A percentile compares a stretch with the other conserved stretches of the same genome.
Conservation (phyloP, 2,888 invertebrate species). For the Tanytarsus gracilentus region DNA sequence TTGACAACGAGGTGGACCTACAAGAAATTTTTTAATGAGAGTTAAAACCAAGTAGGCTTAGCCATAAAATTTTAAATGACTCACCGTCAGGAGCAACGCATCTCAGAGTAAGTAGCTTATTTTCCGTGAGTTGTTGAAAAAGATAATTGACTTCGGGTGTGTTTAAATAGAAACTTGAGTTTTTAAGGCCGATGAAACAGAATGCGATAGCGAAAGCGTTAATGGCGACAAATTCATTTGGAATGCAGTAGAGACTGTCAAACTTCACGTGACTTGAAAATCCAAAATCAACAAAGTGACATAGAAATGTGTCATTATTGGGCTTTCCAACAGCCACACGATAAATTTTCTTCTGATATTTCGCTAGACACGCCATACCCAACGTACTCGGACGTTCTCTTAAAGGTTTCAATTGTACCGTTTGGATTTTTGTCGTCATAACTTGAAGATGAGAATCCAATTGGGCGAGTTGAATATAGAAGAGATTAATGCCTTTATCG, state of each 20-base stretch:
- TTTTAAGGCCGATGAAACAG: neutral
- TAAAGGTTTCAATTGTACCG: neutral
- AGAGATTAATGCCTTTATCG: neutral
- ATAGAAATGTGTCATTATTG: neutral
- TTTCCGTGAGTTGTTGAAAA: constrained; percentile 2
- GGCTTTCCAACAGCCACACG: constrained; percentile 9
- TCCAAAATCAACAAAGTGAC: constrained; percentile 17
- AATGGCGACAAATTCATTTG: neutral
- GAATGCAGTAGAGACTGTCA: constrained; percentile 15
- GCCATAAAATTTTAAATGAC: neutral
- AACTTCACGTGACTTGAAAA: neutral
- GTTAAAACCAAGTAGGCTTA: neutral
- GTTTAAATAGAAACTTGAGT: neutral
- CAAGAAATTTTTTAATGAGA: neutral
- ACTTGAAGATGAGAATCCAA: neutral
- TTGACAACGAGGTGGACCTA: constrained; percentile 14
- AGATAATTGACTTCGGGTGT: neutral
- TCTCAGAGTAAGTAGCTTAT: neutral
- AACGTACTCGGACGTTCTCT: neutral
- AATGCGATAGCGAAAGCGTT: constrained; percentile 1
- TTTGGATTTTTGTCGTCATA: neutral
- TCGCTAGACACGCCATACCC: constrained; percentile 11
- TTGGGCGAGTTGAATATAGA: constrained; percentile 7
- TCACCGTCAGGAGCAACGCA: constrained; percentile 13
- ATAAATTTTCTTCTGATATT: neutral